Evolutionary conservation across 2,888 invertebrate species (phyloP).

Genomic region (Oscheius sp.): DNA sequence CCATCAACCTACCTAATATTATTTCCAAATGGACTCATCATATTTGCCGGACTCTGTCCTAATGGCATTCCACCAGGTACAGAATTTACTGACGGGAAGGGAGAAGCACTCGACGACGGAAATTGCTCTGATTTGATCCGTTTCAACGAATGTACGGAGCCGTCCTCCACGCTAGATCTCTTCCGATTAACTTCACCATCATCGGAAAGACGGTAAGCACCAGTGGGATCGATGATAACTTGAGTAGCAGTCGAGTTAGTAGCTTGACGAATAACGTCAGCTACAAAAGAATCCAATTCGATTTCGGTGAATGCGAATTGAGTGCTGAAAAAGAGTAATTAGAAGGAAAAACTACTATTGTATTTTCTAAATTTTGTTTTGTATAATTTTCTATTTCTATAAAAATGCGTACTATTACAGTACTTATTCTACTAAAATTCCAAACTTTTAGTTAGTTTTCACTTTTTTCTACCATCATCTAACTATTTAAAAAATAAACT

Average conservation of each 20-base stretch:
- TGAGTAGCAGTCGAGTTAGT: background rate
- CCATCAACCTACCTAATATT: slow-evolving; percentile 18
- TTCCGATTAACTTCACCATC: slow-evolving; percentile 11
- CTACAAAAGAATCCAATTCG: slow-evolving; percentile 26
- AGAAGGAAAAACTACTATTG: background rate
- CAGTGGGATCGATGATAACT: slow-evolving; percentile 4
- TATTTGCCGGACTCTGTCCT: slow-evolving; percentile 11
- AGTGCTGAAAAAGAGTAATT: slow-evolving; percentile 5
- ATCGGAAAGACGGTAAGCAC: slow-evolving; percentile 4
- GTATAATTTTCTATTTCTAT: background rate
- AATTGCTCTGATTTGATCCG: slow-evolving; percentile 30
- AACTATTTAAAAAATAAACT: background rate
- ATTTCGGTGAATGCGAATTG: slow-evolving; percentile 4
- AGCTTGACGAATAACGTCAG: slow-evolving; percentile 13
- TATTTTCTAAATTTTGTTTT: background rate
- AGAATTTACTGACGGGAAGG: slow-evolving; percentile 11
- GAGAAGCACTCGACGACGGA: slow-evolving; percentile 6
- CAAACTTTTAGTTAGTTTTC: too few species aligned
- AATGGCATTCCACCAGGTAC: slow-evolving; percentile 13
- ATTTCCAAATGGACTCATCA: slow-evolving; percentile 26
- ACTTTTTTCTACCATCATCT: too few species aligned
- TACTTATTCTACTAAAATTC: too few species aligned
- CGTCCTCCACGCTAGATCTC: background rate
- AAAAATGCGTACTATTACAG: too few species aligned
- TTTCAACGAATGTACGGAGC: slow-evolving; percentile 16